Conservation (phyloP, 2,113 vertebrate species). For the Thalassoma bifasciatum region DNA sequence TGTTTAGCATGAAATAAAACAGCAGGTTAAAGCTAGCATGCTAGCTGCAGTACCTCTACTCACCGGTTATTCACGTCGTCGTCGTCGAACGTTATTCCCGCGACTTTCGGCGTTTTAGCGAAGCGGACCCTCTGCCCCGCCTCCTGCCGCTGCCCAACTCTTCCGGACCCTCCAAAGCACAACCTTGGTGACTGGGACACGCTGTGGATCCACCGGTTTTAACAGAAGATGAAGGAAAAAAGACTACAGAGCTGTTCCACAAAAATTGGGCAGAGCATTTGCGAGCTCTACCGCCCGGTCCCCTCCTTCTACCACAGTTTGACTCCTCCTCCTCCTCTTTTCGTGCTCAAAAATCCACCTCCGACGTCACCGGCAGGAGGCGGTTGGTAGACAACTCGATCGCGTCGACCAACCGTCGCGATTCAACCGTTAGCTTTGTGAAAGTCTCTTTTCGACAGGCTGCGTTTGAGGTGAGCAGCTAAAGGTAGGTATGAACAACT, state of each 20-base stretch:
- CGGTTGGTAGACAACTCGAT: conserved; percentile 35
- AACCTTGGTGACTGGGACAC: neutral
- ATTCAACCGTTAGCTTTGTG: neutral
- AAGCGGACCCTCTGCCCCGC: neutral
- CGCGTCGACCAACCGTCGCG: conserved; percentile 19
- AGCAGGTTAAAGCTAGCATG: conserved; percentile 32
- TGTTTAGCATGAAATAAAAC: too few relatives aligned
- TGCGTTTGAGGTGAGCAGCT: conserved; percentile 33
- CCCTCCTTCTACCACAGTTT: neutral
- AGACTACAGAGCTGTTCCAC: conserved; percentile 43
- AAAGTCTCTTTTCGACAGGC: neutral
- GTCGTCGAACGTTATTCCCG: conserved; percentile 43
- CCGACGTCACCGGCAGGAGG: conserved; percentile 42
- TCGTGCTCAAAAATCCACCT: conserved; percentile 14
- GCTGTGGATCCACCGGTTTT: conserved; percentile 1
- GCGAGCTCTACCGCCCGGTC: conserved; percentile 22
- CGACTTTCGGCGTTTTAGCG: conserved; percentile 34
- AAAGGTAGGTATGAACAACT: conserved; percentile 51
- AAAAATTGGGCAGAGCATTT: conserved; percentile 25
- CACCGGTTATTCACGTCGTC: conserved; percentile 53
- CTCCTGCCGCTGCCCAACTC: conserved; percentile 6
- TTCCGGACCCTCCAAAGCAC: neutral
- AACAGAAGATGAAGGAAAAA: neutral
- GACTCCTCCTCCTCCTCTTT: conserved; percentile 81
- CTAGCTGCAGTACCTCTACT: conserved; percentile 72